These are phyloP conservation scores for Drosophila varians DNA, from an alignment of 1,140 invertebrate species.

Conservation along the genomic window DNA sequence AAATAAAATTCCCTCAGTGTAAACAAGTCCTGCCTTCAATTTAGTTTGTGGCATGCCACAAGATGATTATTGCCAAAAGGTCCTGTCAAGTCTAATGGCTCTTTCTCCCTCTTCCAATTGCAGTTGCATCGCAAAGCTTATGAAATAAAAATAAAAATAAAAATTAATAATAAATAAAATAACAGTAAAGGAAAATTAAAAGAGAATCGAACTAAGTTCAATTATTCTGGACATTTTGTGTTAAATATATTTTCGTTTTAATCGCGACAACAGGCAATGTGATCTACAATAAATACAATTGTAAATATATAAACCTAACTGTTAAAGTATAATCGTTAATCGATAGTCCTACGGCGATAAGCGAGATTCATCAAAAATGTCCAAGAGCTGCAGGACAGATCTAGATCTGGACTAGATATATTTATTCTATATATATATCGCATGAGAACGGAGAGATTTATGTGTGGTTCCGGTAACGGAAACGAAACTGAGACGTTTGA, in stretches of 20 bases:
- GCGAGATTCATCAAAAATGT: constrained; percentile 1
- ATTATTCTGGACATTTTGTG: constrained; percentile 6
- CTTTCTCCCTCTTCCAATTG: constrained; percentile 16
- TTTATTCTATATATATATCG: constrained; percentile 15
- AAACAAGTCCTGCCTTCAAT: constrained; percentile 1
- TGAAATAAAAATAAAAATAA: constrained; percentile 10
- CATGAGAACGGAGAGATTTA: background rate
- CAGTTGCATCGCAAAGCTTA: constrained; percentile 15
- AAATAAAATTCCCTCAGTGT: background rate
- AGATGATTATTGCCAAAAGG: constrained; percentile 30
- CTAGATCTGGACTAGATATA: constrained; percentile 21
- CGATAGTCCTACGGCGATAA: background rate
- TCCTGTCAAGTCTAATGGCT: constrained; percentile 31
- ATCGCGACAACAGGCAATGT: constrained; percentile 16
- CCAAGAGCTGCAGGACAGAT: constrained; percentile 8
- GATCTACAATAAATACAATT: constrained; percentile 39
- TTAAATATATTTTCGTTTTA: too few species aligned
- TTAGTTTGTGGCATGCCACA: constrained; percentile 17
- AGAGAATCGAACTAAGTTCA: constrained; percentile 9
- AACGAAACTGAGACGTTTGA: background rate
- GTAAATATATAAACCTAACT: constrained; percentile 17
- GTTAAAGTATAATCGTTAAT: background rate
- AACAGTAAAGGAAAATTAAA: background rate
- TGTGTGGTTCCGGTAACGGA: constrained; percentile 1
- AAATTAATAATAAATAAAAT: background rate